phyloP scores from a whole-genome alignment of 2,888 invertebrate species.

The Eristalis intricaria region DNA sequence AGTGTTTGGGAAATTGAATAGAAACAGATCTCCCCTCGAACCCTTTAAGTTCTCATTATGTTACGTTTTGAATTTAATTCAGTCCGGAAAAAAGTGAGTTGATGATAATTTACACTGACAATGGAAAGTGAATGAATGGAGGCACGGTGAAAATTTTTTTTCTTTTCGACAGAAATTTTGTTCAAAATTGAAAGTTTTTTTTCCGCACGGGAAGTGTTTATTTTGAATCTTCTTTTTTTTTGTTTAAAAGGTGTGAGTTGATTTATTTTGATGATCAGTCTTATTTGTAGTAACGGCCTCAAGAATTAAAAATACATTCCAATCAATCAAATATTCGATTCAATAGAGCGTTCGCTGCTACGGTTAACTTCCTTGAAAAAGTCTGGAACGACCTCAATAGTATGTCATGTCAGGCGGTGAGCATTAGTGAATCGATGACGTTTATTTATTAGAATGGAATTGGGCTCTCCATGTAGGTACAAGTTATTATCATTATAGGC shows the following conservation, averaged over 20 bases:
- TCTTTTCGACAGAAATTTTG: not conserved
- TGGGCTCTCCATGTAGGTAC: constrained; percentile 44
- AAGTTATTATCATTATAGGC: too few species aligned
- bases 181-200: not conserved
- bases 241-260: not conserved
- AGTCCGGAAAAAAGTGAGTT: not conserved
- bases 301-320: too few species aligned
- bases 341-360: too few species aligned
- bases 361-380: too few species aligned
- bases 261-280: not conserved
- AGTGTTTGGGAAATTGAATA: too few species aligned
- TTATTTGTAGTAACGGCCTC: not conserved
- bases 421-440: constrained; percentile 54
- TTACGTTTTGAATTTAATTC: not conserved
- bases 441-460: constrained; percentile 53
- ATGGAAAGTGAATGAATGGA: not conserved
- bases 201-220: not conserved
- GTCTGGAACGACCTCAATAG: constrained; percentile 58
- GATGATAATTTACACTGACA: not conserved
- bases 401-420: constrained; percentile 31
- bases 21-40: too few species aligned
- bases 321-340: too few species aligned
- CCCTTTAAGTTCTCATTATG: not conserved
- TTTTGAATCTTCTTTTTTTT: too few species aligned
- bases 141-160: not conserved